These are phyloP conservation scores for Laterallus jamaicensis DNA, from an alignment of 2,113 vertebrate species.

Conservation along the genomic window DNA sequence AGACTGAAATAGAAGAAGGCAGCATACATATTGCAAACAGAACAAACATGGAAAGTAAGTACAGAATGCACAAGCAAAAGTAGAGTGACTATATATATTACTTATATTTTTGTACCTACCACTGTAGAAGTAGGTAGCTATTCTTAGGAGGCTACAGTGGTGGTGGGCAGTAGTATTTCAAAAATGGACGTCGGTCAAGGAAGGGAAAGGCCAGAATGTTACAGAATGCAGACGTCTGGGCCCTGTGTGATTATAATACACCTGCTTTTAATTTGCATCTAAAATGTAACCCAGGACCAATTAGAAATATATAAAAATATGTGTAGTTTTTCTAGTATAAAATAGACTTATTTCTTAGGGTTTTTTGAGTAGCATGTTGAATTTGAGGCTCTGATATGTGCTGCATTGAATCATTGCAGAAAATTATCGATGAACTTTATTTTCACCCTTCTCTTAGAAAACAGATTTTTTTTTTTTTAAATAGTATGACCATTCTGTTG, in stretches of 20 bases:
- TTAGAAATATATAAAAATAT: background rate
- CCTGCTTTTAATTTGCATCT: background rate
- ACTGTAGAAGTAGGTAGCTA: background rate
- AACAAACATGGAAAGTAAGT: background rate
- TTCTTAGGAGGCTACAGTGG: rapidly evolving
- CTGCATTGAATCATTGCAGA: background rate
- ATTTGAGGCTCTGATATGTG: background rate
- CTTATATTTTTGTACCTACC: background rate
- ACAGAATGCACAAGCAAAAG: background rate
- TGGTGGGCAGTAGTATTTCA: background rate
- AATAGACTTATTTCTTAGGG: background rate
- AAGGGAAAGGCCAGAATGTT: background rate
- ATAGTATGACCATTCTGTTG: background rate
- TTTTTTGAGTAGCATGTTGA: background rate
- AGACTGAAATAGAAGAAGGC: background rate
- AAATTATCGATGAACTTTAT: background rate
- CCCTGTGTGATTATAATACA: background rate
- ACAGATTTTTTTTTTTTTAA: background rate
- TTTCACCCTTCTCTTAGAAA: background rate
- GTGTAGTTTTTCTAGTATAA: background rate
- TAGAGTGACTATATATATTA: background rate
- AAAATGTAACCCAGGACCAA: background rate
- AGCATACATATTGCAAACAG: background rate
- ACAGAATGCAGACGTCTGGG: background rate
- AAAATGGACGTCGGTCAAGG: background rate